These are phyloP conservation scores for Euzetes globulus DNA, from an alignment of 2,888 invertebrate genomes.

Conservation along the genomic window DNA sequence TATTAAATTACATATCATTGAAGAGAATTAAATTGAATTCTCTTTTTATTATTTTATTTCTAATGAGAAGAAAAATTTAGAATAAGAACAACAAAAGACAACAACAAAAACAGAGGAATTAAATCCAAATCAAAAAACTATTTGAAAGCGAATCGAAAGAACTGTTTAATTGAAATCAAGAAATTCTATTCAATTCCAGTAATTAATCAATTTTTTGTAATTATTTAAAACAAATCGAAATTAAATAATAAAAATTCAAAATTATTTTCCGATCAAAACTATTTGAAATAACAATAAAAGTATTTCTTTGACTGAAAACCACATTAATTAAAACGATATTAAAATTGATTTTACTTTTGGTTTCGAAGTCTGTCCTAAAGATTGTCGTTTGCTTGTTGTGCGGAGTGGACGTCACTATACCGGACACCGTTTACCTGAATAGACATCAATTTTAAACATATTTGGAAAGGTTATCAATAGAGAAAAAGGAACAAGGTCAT, in stretches of 20 bases:
- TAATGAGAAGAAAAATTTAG: background rate
- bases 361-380: background rate
- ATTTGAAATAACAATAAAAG: background rate
- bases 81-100: background rate
- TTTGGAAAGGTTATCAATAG: no score
- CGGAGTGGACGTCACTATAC: background rate
- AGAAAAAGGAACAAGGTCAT: no score
- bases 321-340: background rate
- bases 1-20: background rate
- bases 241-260: background rate
- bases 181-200: background rate
- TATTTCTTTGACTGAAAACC: background rate
- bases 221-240: background rate
- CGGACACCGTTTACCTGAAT: constrained; percentile 9
- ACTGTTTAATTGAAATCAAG: no score
- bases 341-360: background rate
- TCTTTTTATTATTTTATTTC: background rate
- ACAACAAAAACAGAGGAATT: no score
- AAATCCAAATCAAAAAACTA: background rate
- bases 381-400: background rate
- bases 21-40: background rate
- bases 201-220: background rate
- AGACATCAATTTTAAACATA: no score
- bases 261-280: no score
- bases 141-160: background rate